phyloP scores from a whole-genome alignment of 2,888 invertebrate genomes.

The Apodemia zela region DNA sequence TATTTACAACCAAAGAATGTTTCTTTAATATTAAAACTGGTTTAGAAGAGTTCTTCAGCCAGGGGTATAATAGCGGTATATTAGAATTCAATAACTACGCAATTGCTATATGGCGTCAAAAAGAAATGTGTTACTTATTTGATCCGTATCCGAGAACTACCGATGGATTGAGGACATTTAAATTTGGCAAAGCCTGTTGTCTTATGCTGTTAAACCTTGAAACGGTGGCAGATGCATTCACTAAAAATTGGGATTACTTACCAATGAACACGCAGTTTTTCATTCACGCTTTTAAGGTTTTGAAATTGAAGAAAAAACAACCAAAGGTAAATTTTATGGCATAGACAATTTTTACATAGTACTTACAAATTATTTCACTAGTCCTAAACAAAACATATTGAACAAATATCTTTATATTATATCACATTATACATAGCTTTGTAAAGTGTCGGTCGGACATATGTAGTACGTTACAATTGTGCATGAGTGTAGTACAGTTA shows the following conservation, averaged over 20 bases:
- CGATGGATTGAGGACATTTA: constrained; percentile 74
- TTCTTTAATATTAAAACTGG: constrained; percentile 68
- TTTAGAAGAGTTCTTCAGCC: constrained; percentile 75
- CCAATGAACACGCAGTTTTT: constrained; percentile 70
- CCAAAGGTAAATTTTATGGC: constrained; percentile 46
- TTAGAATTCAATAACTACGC: constrained; percentile 81
- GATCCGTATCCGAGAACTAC: constrained; percentile 83
- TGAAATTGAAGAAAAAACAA: constrained; percentile 70
- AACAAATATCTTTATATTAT: not conserved
- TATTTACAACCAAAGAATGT: constrained; percentile 74
- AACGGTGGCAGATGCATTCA: constrained; percentile 76
- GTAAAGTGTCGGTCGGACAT: no score
- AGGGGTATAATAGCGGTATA: constrained; percentile 70
- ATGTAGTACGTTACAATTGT: no score
- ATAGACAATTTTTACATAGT: constrained; percentile 20
- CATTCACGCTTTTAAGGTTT: constrained; percentile 82
- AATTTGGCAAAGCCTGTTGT: constrained; percentile 81
- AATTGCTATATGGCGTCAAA: constrained; percentile 83
- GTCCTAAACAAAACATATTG: no score
- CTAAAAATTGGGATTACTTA: constrained; percentile 74
- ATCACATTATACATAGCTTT: not conserved
- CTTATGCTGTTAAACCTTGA: constrained; percentile 81
- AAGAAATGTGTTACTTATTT: constrained; percentile 82
- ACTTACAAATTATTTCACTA: no score
- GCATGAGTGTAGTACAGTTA: no score